Evolutionary conservation across 2,888 invertebrate genomes (phyloP).

Genomic region (Trilocha varians): DNA sequence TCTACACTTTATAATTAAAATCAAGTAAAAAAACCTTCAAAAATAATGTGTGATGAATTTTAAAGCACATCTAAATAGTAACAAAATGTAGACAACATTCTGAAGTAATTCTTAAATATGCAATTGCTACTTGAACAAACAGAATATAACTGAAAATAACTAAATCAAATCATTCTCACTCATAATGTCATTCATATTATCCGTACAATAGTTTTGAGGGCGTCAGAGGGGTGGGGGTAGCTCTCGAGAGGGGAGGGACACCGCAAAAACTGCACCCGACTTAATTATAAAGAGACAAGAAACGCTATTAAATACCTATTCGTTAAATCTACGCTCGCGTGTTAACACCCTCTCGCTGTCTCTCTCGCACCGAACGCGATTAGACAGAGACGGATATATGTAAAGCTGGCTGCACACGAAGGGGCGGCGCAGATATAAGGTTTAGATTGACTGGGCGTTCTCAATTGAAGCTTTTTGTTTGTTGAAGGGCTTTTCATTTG

Average conservation of each 20-base stretch:
- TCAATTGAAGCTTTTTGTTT: constrained; percentile 61
- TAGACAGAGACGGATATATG: constrained; percentile 32
- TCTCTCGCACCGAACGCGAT: constrained; percentile 19
- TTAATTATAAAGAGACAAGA: constrained; percentile 74
- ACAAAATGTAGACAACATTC: neutral
- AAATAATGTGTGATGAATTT: too few relatives aligned
- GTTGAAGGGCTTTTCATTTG: constrained; percentile 55
- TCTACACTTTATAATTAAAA: too few relatives aligned
- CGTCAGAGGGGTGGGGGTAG: constrained; percentile 17
- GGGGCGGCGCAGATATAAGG: constrained; percentile 78
- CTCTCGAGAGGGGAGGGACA: constrained; percentile 25
- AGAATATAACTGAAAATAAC: neutral
- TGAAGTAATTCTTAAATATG: neutral
- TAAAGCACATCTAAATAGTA: neutral
- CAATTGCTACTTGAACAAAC: neutral
- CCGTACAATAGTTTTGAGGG: constrained; percentile 52
- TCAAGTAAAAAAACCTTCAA: too few relatives aligned
- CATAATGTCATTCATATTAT: constrained; percentile 10
- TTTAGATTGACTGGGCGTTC: constrained; percentile 73
- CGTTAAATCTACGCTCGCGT: constrained; percentile 70
- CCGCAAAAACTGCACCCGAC: constrained; percentile 72
- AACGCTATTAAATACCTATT: constrained; percentile 72
- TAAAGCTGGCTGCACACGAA: constrained; percentile 73
- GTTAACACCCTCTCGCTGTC: constrained; percentile 57
- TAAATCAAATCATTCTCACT: neutral